Base-by-base conservation (phyloP, 2,113 vertebrate species). In the Alligator sinensis region DNA sequence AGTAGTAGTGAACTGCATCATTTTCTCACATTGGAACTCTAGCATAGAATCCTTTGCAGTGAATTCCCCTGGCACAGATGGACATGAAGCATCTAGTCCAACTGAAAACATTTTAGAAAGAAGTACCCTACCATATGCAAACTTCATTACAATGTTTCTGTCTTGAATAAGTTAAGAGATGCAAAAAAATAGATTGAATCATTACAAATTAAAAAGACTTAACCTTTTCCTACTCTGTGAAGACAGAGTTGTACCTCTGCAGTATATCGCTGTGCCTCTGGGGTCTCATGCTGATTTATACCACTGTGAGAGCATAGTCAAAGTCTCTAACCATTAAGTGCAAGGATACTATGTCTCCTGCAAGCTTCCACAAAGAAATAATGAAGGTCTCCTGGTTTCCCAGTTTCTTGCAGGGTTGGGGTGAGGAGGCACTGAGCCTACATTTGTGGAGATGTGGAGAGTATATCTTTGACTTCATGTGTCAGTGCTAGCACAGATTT, bases 41-140 rank as follows among this genome's bases (percentile, higher is more conserved):
- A 93, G 90, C 93, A 80, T 96, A 89, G 82, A 95, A 95, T 92
- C 92, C 96, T 94, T 86, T 78, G 94, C 97, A 90, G 83, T 93
- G 93, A 87, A 87, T 77, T 96, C 95, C 92, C 94, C 91, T 94
- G 95, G 95, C 90, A 82, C 83, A 93, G 96, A 97, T 95, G 95
- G 92, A 97, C 95, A 93, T 93, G 87, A 91, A 95, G 93, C 82
- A 91, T 93, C 47, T 89, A 87, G 96, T 87, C 47, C 86, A 92
- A 77, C 88, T 95, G 83, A 77, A 96, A 95, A 82, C 85, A 62
- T 90, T 95, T 91, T 84, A 92, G 72, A 28, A 57, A 47, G 47
- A 47, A 47, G 47, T 47, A 12, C 84, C 84, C 95, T 92, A 93
- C 89, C 77, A 96, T 94, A 95, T 96, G 86, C 89, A 93, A 88